A percentile compares a stretch with the other conserved stretches of the same genome.
phyloP scores from a whole-genome alignment of 2,113 vertebrate species.

The Cnemophilus loriae region DNA sequence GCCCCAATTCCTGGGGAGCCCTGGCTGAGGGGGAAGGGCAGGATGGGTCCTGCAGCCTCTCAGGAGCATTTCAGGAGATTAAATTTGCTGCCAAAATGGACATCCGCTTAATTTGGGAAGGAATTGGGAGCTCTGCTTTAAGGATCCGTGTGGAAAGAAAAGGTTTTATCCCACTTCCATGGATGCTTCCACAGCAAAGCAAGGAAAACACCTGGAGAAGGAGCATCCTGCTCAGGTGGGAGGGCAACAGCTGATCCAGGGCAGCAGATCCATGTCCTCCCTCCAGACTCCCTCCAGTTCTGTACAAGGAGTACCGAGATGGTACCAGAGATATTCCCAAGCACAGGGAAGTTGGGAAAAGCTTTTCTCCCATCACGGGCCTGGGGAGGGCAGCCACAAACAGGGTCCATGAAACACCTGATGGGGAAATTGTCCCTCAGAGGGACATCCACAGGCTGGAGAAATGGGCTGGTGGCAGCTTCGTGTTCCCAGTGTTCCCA shows the following conservation, averaged over 20 bases:
- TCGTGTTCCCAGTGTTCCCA: neutral
- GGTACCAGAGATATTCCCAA: neutral
- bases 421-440: neutral
- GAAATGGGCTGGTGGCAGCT: neutral
- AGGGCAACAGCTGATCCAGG: neutral
- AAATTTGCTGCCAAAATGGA: neutral
- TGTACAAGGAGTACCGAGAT: neutral
- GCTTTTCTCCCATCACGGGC: neutral
- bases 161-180: neutral
- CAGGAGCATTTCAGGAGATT: neutral
- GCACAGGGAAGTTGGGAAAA: neutral
- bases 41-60: neutral
- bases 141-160: neutral
- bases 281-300: neutral
- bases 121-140: neutral
- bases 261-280: fast-evolving
- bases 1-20: neutral
- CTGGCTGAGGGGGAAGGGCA: neutral
- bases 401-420: neutral
- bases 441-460: neutral
- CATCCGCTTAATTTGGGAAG: neutral
- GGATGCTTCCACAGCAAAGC: neutral
- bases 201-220: neutral
- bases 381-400: neutral
- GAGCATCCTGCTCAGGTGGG: neutral